Conservation (phyloP, 2,888 invertebrate genomes). For the Galerucella pusilla region DNA sequence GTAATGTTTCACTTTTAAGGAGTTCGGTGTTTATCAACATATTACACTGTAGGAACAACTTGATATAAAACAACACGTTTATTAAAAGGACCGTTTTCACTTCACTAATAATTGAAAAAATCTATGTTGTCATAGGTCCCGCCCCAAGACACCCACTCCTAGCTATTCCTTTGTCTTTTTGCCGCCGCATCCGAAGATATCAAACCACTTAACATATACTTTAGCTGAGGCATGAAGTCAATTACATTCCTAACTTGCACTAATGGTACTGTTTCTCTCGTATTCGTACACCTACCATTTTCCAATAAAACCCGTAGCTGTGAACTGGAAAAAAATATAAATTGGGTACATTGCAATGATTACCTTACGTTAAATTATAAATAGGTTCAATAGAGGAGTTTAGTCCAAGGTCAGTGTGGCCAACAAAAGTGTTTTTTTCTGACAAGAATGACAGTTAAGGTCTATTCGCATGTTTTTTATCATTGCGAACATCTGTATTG, state of each 20-base stretch:
- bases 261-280: conserved; percentile 79
- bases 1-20: conserved; percentile 52
- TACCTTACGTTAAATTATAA: not conserved
- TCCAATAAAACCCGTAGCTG: conserved; percentile 83
- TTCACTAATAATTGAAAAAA: conserved; percentile 48
- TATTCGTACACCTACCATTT: conserved; percentile 78
- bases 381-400: not conserved
- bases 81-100: conserved; percentile 41
- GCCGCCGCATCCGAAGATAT: conserved; percentile 63
- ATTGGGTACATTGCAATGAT: not conserved
- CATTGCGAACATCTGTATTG: no score
- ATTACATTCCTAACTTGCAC: conserved; percentile 87
- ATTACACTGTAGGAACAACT: conserved; percentile 58
- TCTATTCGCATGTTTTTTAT: no score
- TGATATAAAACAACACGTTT: conserved; percentile 51
- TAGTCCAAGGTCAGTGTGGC: no score
- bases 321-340: conserved; percentile 51
- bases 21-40: conserved; percentile 40
- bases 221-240: conserved; percentile 87
- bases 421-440: no score
- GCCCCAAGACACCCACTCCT: conserved; percentile 68
- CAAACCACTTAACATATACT: conserved; percentile 79
- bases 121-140: conserved; percentile 52
- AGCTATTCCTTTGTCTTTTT: conserved; percentile 71
- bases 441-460: no score